These are phyloP conservation scores for Triops cancriformis DNA, from an alignment of 1,140 invertebrate species.

Conservation along the genomic window DNA sequence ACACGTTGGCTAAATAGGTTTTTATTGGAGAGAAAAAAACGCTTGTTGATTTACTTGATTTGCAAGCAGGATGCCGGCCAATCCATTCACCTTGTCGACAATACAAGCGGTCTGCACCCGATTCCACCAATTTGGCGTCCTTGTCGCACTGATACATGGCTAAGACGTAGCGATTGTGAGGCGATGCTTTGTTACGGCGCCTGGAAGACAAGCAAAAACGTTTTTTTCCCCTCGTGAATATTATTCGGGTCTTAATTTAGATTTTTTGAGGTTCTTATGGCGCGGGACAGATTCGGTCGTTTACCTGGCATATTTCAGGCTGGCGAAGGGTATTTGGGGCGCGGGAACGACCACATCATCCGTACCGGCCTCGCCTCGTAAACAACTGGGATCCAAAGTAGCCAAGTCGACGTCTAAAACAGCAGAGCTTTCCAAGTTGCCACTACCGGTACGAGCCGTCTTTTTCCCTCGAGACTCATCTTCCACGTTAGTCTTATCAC, in stretches of 20 bases:
- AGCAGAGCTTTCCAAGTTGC: not conserved
- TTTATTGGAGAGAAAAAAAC: slow-evolving; percentile 4
- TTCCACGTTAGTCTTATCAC: not conserved
- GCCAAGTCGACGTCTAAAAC: not conserved
- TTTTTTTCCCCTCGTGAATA: not conserved
- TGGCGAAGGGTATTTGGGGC: not conserved
- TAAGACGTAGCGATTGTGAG: slow-evolving; percentile 47
- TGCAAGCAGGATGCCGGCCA: slow-evolving; percentile 46
- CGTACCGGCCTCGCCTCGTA: not conserved
- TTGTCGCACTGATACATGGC: slow-evolving; percentile 48
- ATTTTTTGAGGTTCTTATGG: not conserved
- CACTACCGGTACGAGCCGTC: not conserved
- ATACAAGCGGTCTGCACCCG: slow-evolving; percentile 45
- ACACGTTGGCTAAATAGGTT: not conserved
- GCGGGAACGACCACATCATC: not conserved
- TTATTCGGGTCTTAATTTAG: not conserved
- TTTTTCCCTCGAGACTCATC: not conserved
- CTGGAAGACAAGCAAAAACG: slow-evolving; percentile 28
- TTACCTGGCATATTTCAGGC: slow-evolving; percentile 5
- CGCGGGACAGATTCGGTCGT: not conserved
- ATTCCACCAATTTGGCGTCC: slow-evolving; percentile 44
- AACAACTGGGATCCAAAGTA: slow-evolving; percentile 1
- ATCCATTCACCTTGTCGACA: slow-evolving; percentile 48
- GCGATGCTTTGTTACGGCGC: slow-evolving; percentile 40
- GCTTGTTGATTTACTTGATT: slow-evolving; percentile 29